phyloP scores from a whole-genome alignment of 37 sponge, comb jelly and placozoan genomes.

The Spongia lamella region DNA sequence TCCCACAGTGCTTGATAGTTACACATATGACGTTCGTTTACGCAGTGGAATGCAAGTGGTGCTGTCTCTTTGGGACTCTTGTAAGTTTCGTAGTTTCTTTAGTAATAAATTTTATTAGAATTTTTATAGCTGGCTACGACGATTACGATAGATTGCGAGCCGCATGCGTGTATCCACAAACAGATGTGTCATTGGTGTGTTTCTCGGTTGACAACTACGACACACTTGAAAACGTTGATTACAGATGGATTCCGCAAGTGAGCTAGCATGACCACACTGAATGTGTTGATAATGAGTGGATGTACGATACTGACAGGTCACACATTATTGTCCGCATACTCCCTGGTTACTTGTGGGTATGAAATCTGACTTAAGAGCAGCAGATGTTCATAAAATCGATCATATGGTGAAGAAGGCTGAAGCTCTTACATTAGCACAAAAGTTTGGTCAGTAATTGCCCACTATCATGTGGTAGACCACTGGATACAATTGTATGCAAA shows the following conservation, averaged over 20 bases:
- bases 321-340: conserved; percentile 57
- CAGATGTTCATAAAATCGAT: too few species aligned
- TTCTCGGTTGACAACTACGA: conserved; percentile 10
- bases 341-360: conserved; percentile 57
- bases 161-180: conserved; percentile 74
- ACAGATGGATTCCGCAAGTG: conserved; percentile 60
- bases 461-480: too few species aligned
- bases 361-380: conserved; percentile 49
- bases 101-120: too few species aligned
- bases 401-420: conserved; percentile 14
- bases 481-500: not conserved
- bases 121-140: conserved; percentile 72
- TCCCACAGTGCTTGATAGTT: too few species aligned
- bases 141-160: conserved; percentile 78
- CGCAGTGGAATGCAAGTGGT: too few species aligned
- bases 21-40: too few species aligned
- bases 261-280: not conserved
- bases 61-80: too few species aligned
- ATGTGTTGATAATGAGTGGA: not conserved
- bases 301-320: not conserved
- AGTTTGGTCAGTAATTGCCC: conserved; percentile 42
- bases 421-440: conserved; percentile 39
- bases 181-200: conserved; percentile 68
- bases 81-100: too few species aligned
- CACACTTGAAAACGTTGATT: conserved; percentile 47